Base-by-base conservation (phyloP, 2,888 invertebrate genomes). In the Gerris lacustris region DNA sequence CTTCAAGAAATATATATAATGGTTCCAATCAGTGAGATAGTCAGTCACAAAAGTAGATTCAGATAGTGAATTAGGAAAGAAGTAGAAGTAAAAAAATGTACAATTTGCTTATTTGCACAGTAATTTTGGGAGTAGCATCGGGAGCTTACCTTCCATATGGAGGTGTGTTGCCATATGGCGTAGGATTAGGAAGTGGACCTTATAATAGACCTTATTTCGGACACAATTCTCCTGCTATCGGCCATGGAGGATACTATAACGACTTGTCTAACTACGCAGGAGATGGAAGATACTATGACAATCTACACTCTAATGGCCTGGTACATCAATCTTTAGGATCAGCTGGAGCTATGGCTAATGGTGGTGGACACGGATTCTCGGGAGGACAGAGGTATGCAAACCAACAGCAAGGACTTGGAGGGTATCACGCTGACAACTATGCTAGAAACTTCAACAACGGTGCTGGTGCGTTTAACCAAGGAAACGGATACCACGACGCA, bases 311-410 rank as follows among this genome's bases (percentile, higher is more conserved):
- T n/a, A 67, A 67, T 43, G 67, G 44, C 5, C 15, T 45, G 7
- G 18, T 15, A 43, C 15, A 44, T 15, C 44, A 67, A 43, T 43
- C 67, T 44, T 4, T 67, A 43, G n/a, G 44, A 9, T 15, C 15
- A 15, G n/a, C n/a, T 9, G 45, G 45, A 43, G 45, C 67, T 11
- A 31, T 67, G 17, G 31, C 44, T 15, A 67, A 45, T 44, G n/a
- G 45, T 45, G 67, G 67, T 9, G 44, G 44, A 15, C 44, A 67
- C 44, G 67, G 67, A 11, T 67, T 31, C 44, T 7, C 44, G 4
- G 67, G 67, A 31, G 31, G 44, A 15, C 64, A 64, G 17, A 64
- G 64, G 17, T 64, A 64, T 64, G 64, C 64, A 64, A 17, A 64
- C 31, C 64, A 64, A 17, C 64, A 64, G 5, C 17, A 31, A 18